Evolutionary conservation across 53 echinoderm and acorn worm species (phyloP), one percentile per base, ranked within the genome.

Genomic region (Arbacia lixula): DNA sequence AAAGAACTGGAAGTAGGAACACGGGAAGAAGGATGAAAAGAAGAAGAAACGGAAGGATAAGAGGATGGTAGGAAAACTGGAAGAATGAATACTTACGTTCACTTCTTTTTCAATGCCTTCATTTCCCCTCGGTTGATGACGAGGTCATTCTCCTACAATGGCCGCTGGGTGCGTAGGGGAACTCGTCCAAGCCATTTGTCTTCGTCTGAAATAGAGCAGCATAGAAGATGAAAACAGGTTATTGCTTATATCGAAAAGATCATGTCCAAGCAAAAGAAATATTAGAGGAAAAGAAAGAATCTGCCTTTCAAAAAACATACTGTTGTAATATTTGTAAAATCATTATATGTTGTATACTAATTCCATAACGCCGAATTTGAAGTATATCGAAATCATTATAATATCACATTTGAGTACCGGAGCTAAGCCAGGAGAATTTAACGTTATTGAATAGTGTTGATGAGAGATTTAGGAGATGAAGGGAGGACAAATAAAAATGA

Each of bases 171-270:
- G 71, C 40, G n/a, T 71, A 71, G 14, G 71, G 71, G 5, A 71
- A 41, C 16, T 71, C 71, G 39, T 71, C 71, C 71, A 71, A 41
- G 71, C 71, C 71, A n/a, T 49, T 71, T 41, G 46, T 17, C 71
- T 71, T 9, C 24, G 10, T 26, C 3, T 27, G 27, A 25, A 30
- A 46, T 26, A 29, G 17, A 16, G 6, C 40, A 29, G 43, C 6
- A 29, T 3, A 46, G 4, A 29, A n/a, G 36, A 1, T 6, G 2
- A 29, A 42, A 5, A 71, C 43, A 49, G 25, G 36, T 21, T 3
- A 68, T 40, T 40, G 68, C 9, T 20, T 40, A 37, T 1, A 68
- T 16, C 3, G 9, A 24, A n/a, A n/a, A n/a, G 56, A 56, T 24
- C 26, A 20, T 56, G 17, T 20, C 27, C 64, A 64, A 4, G 11